Evolutionary conservation across 2,113 vertebrate genomes (phyloP), one percentile per base, ranked within the genome.

Genomic region (Cacatua alba): DNA sequence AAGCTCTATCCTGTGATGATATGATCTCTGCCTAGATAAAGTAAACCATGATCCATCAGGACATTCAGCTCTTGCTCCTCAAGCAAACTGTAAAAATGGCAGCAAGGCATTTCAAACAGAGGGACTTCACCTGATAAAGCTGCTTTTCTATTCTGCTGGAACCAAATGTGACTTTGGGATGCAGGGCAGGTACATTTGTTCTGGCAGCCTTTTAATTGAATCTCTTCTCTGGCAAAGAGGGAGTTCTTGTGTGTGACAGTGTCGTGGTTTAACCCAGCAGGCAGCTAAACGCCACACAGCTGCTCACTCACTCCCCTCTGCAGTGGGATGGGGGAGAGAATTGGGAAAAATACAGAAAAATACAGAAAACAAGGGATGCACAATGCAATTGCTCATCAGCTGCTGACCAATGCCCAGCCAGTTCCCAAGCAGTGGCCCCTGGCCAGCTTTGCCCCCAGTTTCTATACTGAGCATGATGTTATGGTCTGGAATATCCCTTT

Each of bases 171-270:
- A 41, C 63, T 81, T 88, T 37, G 82, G 79, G 80, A 94, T 87
- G 88, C 79, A 80, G 55, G 75, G 92, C 80, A 93, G 91, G 91
- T 84, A 62, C 28, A 1, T 87, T 81, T 68, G 78, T 31, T 84
- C 86, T 90, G 94, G 91, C 91, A 97, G 71, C 68, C 74, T 89
- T 72, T 96, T 96, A 88, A 95, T 76, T 37, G 53, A 94, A 74
- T 76, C 80, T 84, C 69, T 57, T 17, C 48, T 72, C 75, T 95
- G 94, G 88, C 94, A 95, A 33, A 76, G 70, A 94, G 79, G 86
- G 60, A 83, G 46, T 21, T 86, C 87, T 37, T 26, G 31, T 49
- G 37, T 52, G 49, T 43, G 37, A 95, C 92, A 59, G 9, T 10
- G 57, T 24, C 9, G 3, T 24, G 57, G 33, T 35, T 59, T 59